Conservation (phyloP, 2,888 invertebrate genomes). For the Anthrax anthrax region DNA sequence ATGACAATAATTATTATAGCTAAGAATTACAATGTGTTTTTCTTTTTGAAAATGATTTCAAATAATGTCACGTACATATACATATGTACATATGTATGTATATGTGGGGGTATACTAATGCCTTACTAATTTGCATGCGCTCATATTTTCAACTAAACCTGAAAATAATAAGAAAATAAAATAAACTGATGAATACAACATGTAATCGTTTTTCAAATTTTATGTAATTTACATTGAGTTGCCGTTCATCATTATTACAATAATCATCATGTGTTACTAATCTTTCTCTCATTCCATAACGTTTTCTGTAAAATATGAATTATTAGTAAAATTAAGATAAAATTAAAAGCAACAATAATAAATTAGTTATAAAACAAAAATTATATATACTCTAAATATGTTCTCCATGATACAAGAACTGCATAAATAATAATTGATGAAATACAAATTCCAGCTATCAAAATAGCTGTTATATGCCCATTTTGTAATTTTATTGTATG, state of each 20-base stretch:
- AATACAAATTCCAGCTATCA: slow-evolving; percentile 7
- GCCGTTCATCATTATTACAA: slow-evolving; percentile 11
- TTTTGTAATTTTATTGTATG: slow-evolving; percentile 6
- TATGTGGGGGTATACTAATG: too few relatives aligned
- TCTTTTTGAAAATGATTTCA: too few relatives aligned
- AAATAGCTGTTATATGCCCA: slow-evolving; percentile 11
- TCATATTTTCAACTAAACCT: not conserved
- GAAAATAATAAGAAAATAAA: not conserved
- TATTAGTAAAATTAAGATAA: not conserved
- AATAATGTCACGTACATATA: too few relatives aligned
- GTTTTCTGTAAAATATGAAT: slow-evolving; percentile 6
- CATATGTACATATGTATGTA: too few relatives aligned
- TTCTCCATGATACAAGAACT: slow-evolving; percentile 10
- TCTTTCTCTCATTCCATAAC: slow-evolving; percentile 14
- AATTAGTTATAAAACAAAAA: too few relatives aligned
- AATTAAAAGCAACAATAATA: not conserved
- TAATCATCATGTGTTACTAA: slow-evolving; percentile 14
- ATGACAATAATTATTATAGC: too few relatives aligned
- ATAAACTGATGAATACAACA: too few relatives aligned
- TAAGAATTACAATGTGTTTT: too few relatives aligned
- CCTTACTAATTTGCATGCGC: too few relatives aligned
- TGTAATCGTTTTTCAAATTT: too few relatives aligned
- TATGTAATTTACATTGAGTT: slow-evolving; percentile 10
- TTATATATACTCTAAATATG: slow-evolving; percentile 9
- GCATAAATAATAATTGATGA: slow-evolving; percentile 8